These are phyloP conservation scores for Panthera tigris DNA, from an alignment of 2,113 vertebrate genomes.

Conservation along the genomic window DNA sequence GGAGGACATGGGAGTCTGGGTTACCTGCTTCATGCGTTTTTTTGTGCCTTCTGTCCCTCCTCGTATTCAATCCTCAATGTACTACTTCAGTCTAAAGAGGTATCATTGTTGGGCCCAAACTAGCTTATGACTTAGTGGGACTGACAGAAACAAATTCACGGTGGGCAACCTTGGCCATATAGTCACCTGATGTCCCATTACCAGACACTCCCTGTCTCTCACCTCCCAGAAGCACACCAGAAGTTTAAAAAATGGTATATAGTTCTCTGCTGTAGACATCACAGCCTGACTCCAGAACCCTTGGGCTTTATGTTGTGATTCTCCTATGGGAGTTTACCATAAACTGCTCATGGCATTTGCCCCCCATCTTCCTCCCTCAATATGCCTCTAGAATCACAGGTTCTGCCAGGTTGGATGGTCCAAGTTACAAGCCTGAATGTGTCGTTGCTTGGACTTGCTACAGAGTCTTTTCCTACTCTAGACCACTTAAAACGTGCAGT, in stretches of 20 bases:
- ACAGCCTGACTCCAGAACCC: not conserved
- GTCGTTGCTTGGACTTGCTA: not conserved
- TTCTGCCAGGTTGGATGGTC: not conserved
- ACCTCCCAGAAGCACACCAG: not conserved
- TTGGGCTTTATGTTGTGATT: not conserved
- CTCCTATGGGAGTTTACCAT: not conserved
- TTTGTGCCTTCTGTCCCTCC: not conserved
- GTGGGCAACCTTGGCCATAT: not conserved
- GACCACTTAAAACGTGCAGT: not conserved
- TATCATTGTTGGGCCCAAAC: not conserved
- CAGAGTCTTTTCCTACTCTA: not conserved
- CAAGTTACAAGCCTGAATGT: not conserved
- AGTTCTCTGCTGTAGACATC: not conserved
- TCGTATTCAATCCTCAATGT: not conserved
- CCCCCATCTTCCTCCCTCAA: rapidly evolving
- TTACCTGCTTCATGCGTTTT: not conserved
- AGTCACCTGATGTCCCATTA: not conserved
- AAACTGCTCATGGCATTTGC: not conserved
- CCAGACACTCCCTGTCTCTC: not conserved
- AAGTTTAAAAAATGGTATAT: not conserved
- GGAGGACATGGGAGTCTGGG: not conserved
- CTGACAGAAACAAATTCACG: not conserved
- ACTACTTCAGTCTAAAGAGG: not conserved
- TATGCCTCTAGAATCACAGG: not conserved
- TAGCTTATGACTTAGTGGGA: not conserved